A percentile compares a stretch with the other conserved stretches of the same genome.
Conservation (phyloP, 1,140 invertebrate genomes). For the Penaeus japonicus region DNA sequence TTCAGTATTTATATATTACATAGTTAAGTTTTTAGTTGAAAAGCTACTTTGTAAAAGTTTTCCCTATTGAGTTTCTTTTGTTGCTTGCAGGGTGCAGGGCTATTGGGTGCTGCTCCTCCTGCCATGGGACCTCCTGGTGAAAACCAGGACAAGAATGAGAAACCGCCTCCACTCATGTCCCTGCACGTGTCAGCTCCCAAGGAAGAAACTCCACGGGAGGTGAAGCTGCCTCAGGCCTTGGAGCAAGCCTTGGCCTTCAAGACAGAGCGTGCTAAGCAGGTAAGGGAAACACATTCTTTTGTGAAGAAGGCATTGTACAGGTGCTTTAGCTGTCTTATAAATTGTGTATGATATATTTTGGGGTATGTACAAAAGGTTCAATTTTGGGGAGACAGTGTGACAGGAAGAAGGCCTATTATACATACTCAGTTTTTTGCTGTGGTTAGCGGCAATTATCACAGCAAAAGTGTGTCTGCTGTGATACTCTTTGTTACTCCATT, state of each 20-base stretch:
- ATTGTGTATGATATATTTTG: too few species aligned
- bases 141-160: slow-evolving; percentile 36
- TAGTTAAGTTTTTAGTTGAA: too few species aligned
- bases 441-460: too few species aligned
- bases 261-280: slow-evolving; percentile 80
- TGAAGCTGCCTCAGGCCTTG: slow-evolving; percentile 80
- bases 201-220: slow-evolving; percentile 65
- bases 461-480: too few species aligned
- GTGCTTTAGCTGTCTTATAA: too few species aligned
- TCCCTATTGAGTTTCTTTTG: neutral
- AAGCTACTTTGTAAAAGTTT: neutral
- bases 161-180: slow-evolving; percentile 55
- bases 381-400: too few species aligned
- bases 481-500: too few species aligned
- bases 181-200: slow-evolving; percentile 52
- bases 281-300: slow-evolving; percentile 65
- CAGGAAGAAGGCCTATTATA: too few species aligned
- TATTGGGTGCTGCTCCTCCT: slow-evolving; percentile 23
- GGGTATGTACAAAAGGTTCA: too few species aligned
- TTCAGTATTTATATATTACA: too few species aligned
- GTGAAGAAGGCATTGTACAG: too few species aligned
- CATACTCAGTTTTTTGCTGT: too few species aligned
- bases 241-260: slow-evolving; percentile 89
- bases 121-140: slow-evolving; percentile 35
- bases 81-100: slow-evolving; percentile 9